Conservation (phyloP, 2,797 vertebrate species). For the Heterohyrax brucei region DNA sequence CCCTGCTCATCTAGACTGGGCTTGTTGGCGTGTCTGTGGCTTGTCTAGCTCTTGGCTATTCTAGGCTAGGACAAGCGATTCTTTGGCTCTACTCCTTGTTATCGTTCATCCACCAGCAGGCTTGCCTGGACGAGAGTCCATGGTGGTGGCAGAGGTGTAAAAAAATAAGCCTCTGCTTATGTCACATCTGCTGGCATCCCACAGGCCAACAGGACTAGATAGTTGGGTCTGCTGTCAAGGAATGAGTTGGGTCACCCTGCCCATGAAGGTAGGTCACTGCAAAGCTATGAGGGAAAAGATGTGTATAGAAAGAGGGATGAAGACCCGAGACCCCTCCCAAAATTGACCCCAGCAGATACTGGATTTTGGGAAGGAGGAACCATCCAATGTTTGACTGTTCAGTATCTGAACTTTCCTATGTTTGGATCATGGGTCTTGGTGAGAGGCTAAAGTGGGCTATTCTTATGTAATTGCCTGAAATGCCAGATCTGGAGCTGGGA, state of each 20-base stretch:
- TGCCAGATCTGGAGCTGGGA: not conserved
- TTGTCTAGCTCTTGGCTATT: not conserved
- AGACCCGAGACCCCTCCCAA: not conserved
- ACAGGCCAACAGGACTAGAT: not conserved
- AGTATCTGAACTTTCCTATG: not conserved
- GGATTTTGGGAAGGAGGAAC: not conserved
- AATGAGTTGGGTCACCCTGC: not conserved
- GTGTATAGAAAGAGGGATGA: not conserved
- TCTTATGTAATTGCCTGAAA: not conserved
- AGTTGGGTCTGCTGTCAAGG: not conserved
- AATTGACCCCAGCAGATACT: not conserved
- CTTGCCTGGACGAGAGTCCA: not conserved
- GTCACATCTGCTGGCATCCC: not conserved
- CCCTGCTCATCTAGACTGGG: not conserved
- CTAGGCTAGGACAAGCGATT: not conserved
- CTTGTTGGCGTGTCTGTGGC: not conserved
- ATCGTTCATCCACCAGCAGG: not conserved
- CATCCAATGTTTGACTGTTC: not conserved
- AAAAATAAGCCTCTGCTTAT: not conserved
- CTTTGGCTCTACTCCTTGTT: not conserved
- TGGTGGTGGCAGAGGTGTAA: not conserved
- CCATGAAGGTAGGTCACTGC: not conserved
- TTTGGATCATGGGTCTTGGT: constrained; percentile 29
- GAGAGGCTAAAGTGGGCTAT: not conserved
- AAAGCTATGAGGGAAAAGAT: not conserved